A percentile compares a stretch with the other conserved stretches of the same genome.
Conservation (phyloP, 2,113 vertebrate species). For the Salvelinus namaycush region DNA sequence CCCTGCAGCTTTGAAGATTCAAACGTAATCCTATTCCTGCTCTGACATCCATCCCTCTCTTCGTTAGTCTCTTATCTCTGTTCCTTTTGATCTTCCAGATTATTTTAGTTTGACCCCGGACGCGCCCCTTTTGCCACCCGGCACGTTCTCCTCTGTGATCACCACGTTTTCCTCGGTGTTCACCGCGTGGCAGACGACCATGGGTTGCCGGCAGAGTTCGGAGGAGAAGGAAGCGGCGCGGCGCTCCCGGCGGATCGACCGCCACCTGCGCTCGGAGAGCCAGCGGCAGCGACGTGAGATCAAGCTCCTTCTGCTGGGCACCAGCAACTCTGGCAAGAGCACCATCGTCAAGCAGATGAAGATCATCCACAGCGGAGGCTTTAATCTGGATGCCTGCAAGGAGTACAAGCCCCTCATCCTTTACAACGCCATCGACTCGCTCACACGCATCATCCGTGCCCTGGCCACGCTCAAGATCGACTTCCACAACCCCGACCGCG, state of each 20-base stretch:
- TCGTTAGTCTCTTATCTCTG: background rate
- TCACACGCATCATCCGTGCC: conserved; percentile 96
- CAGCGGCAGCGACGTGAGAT: conserved; percentile 96
- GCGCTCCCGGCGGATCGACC: conserved; percentile 96
- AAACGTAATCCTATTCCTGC: background rate
- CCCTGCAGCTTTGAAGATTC: background rate
- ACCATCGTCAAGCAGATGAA: conserved; percentile 99
- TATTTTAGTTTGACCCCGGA: background rate
- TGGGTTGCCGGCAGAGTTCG: conserved; percentile 99
- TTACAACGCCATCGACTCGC: conserved; percentile 98
- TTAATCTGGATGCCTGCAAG: conserved; percentile 97
- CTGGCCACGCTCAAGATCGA: conserved; percentile 95
- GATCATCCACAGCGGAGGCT: conserved; percentile 97
- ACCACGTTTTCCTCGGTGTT: conserved; percentile 68
- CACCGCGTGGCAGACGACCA: conserved; percentile 77
- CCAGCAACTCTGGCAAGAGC: conserved; percentile 99
- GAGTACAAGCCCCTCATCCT: conserved; percentile 98
- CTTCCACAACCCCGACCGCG: conserved; percentile 95
- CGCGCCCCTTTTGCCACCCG: conserved; percentile 30
- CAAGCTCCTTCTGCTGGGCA: conserved; percentile 94
- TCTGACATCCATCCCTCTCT: background rate
- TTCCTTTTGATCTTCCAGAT: conserved; percentile 3
- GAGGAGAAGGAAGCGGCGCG: conserved; percentile 98
- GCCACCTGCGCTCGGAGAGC: conserved; percentile 97
- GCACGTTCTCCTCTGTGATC: conserved; percentile 41